Percentiles rank a stretch among this genome's conserved stretches.
phyloP scores from a whole-genome alignment of 2,888 invertebrate species.

The Drosophila borealis region DNA sequence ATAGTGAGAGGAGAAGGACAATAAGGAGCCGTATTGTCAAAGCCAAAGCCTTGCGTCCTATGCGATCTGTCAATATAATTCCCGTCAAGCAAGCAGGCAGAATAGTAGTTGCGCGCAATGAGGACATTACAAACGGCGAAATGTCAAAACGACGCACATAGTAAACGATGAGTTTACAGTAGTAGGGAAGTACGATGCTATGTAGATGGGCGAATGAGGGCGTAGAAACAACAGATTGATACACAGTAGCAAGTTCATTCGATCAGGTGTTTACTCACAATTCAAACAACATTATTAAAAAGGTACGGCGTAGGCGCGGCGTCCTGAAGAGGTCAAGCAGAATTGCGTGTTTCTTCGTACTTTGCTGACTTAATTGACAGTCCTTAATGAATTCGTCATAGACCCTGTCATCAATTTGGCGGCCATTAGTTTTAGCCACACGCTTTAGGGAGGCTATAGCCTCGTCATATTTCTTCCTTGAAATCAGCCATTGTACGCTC shows the following conservation, averaged over 20 bases:
- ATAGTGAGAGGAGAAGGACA: conserved; percentile 86
- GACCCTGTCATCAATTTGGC: conserved; percentile 81
- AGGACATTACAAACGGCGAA: conserved; percentile 87
- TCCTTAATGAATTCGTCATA: conserved; percentile 77
- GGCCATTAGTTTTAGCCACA: conserved; percentile 86
- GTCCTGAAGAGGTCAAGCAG: conserved; percentile 86
- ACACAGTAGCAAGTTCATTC: neutral
- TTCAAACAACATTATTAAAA: conserved; percentile 86
- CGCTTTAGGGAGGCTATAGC: conserved; percentile 86
- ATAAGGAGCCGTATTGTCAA: conserved; percentile 86
- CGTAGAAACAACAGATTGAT: conserved; percentile 2
- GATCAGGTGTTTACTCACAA: conserved; percentile 85
- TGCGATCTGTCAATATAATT: conserved; percentile 83
- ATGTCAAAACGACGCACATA: conserved; percentile 86
- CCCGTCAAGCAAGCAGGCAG: conserved; percentile 86
- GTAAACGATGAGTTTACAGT: conserved; percentile 87
- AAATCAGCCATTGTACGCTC: conserved; percentile 87
- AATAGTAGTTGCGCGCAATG: conserved; percentile 86
- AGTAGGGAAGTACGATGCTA: conserved; percentile 87
- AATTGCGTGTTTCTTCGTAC: conserved; percentile 74
- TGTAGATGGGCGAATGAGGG: conserved; percentile 19
- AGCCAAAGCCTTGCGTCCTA: conserved; percentile 86
- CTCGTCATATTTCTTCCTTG: conserved; percentile 85
- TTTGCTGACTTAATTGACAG: conserved; percentile 69
- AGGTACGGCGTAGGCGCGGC: conserved; percentile 86